phyloP scores from a whole-genome alignment of 2,888 invertebrate genomes.

The Julus scandinavius region DNA sequence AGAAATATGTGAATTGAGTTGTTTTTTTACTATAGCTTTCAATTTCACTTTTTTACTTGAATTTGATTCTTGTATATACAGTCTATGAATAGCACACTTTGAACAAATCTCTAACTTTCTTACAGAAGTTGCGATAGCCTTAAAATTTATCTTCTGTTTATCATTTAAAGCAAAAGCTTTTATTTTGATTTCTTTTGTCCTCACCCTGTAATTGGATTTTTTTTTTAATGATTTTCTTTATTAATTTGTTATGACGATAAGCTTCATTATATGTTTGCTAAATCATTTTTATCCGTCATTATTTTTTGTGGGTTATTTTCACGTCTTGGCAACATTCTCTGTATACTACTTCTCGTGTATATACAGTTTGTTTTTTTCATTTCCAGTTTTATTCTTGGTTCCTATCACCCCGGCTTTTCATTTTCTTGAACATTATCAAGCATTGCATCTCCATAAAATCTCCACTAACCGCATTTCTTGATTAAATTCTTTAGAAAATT shows the following conservation, averaged over 20 bases:
- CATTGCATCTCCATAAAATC: conserved; percentile 24
- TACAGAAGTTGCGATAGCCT: too few species aligned
- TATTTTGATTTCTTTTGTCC: not conserved
- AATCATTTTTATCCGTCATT: not conserved
- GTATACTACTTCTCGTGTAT: not conserved
- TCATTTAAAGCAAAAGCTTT: not conserved
- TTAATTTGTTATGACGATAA: conserved; percentile 27
- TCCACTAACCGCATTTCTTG: conserved; percentile 27
- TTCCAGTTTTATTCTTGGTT: not conserved
- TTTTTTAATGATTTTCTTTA: conserved; percentile 1
- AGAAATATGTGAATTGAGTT: too few species aligned
- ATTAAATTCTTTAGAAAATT: conserved; percentile 33
- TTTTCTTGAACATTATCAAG: not conserved
- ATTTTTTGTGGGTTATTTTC: not conserved
- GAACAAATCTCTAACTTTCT: too few species aligned
- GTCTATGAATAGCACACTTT: too few species aligned
- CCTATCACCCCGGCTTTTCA: not conserved
- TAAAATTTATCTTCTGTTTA: not conserved
- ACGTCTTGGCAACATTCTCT: not conserved
- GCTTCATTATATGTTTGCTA: not conserved
- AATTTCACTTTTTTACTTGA: too few species aligned
- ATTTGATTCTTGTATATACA: too few species aligned
- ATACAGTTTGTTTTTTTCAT: not conserved
- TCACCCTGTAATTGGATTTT: not conserved
- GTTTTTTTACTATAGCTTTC: too few species aligned